Evolutionary conservation across 2,888 invertebrate species (phyloP).

Genomic region (Tyria jacobaeae): DNA sequence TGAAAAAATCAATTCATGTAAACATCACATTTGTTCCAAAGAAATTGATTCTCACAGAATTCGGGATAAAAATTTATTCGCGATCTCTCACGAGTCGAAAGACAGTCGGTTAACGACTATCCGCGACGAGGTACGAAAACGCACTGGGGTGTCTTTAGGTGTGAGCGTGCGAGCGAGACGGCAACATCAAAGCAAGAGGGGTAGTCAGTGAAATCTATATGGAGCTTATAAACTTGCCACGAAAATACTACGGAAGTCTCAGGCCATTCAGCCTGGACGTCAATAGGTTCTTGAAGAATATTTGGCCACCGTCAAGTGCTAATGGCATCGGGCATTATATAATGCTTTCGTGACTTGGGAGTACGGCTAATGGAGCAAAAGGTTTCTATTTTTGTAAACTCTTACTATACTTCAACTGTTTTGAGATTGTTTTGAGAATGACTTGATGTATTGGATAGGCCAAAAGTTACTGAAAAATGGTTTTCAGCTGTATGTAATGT

Average conservation of each 20-base stretch:
- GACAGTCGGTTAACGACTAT: constrained; percentile 49
- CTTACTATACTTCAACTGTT: constrained; percentile 14
- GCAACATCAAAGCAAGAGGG: constrained; percentile 55
- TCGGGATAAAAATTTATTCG: constrained; percentile 42
- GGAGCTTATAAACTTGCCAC: constrained; percentile 63
- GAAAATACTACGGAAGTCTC: constrained; percentile 58
- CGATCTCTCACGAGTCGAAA: constrained; percentile 48
- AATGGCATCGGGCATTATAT: constrained; percentile 42
- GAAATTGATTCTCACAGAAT: constrained; percentile 27
- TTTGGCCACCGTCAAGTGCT: constrained; percentile 41
- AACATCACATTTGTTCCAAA: constrained; percentile 38
- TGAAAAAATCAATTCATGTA: constrained; percentile 23
- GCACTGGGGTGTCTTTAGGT: constrained; percentile 68
- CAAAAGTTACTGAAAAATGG: neutral
- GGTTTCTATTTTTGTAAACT: constrained; percentile 23
- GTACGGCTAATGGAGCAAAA: constrained; percentile 26
- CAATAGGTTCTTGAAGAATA: constrained; percentile 50
- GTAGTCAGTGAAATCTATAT: constrained; percentile 68
- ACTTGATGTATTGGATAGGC: neutral
- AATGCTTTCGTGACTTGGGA: constrained; percentile 25
- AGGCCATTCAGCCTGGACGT: constrained; percentile 50
- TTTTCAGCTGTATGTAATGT: neutral
- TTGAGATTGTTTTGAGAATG: neutral
- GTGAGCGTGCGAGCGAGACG: constrained; percentile 62
- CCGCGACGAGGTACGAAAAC: constrained; percentile 58